These are phyloP conservation scores for Graphium colonna DNA, from an alignment of 2,888 invertebrate species.

Conservation along the genomic window DNA sequence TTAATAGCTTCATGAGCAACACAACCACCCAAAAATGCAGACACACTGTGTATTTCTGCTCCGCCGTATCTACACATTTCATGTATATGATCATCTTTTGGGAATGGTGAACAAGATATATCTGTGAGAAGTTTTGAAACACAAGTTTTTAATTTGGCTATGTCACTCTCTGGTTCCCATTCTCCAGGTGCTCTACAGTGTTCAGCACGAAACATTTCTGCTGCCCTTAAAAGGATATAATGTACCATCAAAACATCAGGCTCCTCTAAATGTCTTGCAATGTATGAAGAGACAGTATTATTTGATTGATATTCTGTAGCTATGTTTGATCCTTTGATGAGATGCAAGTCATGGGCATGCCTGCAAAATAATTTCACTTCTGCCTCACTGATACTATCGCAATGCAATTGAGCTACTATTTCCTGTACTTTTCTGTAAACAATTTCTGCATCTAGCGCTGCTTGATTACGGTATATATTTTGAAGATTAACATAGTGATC, in stretches of 20 bases:
- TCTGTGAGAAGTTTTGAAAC: constrained; percentile 88
- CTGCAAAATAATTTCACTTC: constrained; percentile 93
- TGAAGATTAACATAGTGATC: constrained; percentile 93
- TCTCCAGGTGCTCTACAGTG: constrained; percentile 95
- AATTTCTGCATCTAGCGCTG: constrained; percentile 87
- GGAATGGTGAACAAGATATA: constrained; percentile 88
- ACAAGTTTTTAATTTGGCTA: constrained; percentile 89
- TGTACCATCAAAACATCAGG: constrained; percentile 93
- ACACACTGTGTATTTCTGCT: constrained; percentile 95
- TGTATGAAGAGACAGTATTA: constrained; percentile 77
- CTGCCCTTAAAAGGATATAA: constrained; percentile 94
- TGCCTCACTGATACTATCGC: constrained; percentile 87
- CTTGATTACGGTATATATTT: constrained; percentile 92
- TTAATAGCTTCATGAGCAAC: constrained; percentile 98
- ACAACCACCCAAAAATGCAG: constrained; percentile 94
- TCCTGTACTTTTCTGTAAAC: constrained; percentile 90
- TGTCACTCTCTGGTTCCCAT: constrained; percentile 93
- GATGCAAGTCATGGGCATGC: constrained; percentile 89
- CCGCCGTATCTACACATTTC: constrained; percentile 98
- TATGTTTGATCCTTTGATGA: constrained; percentile 89
- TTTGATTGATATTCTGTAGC: constrained; percentile 89
- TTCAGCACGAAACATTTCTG: constrained; percentile 93
- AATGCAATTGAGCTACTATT: constrained; percentile 88
- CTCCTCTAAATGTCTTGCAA: constrained; percentile 87
- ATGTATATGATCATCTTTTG: constrained; percentile 96